These are phyloP conservation scores for Caranx ignobilis DNA, from an alignment of 2,113 vertebrate genomes.

Conservation along the genomic window DNA sequence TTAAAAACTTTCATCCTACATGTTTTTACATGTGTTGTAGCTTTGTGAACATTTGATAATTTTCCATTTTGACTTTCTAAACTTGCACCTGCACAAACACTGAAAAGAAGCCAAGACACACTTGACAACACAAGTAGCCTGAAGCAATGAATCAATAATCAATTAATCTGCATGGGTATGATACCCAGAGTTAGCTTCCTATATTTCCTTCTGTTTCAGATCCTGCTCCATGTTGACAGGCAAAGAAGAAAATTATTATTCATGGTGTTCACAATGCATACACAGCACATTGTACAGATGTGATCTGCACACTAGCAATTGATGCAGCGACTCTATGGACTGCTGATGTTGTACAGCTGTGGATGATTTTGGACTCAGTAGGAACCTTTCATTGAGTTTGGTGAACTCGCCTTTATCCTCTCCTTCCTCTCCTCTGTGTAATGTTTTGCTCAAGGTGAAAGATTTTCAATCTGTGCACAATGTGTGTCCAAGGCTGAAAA, in stretches of 20 bases:
- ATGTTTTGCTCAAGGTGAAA: too few species aligned
- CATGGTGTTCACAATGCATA: neutral
- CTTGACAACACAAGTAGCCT: too few species aligned
- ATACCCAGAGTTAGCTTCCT: too few species aligned
- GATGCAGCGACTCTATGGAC: neutral
- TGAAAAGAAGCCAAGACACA: too few species aligned
- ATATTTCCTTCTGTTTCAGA: neutral
- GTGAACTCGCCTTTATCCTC: neutral
- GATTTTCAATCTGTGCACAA: too few species aligned
- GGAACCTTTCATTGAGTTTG: too few species aligned
- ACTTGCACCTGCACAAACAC: neutral
- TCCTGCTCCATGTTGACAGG: neutral
- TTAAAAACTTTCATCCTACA: neutral
- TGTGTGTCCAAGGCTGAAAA: too few species aligned
- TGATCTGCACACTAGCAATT: neutral
- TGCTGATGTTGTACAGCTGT: neutral
- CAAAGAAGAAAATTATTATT: neutral
- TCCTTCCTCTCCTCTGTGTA: neutral
- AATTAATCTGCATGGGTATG: neutral
- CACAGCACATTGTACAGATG: neutral
- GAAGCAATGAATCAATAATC: neutral
- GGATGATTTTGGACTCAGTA: too few species aligned
- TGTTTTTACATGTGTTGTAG: neutral
- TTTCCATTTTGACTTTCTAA: neutral
- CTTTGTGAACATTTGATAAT: slow-evolving; percentile 11